These are phyloP conservation scores for Ryuthela nishihirai DNA, from an alignment of 2,888 invertebrate species.

Conservation along the genomic window DNA sequence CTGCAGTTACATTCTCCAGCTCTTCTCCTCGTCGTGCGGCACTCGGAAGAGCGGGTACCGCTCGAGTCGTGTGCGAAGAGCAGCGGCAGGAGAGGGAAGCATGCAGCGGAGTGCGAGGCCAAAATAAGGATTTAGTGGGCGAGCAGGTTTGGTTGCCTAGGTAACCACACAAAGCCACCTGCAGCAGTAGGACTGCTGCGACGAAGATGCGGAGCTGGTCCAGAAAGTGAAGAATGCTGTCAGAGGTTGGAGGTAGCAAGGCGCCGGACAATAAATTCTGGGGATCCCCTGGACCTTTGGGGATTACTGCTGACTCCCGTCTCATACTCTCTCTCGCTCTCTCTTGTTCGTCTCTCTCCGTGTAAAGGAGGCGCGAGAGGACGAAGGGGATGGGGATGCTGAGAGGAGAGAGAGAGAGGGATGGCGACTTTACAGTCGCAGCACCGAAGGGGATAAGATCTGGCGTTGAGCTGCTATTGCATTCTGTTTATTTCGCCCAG, in stretches of 20 bases:
- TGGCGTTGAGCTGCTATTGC: too few relatives aligned
- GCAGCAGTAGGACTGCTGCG: constrained; percentile 1
- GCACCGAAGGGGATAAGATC: too few relatives aligned
- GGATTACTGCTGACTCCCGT: too few relatives aligned
- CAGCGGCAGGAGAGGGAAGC: constrained; percentile 1
- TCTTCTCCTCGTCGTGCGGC: too few relatives aligned
- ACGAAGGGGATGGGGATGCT: constrained; percentile 1
- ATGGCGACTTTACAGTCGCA: too few relatives aligned
- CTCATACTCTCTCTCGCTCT: constrained; percentile 19
- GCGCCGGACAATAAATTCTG: constrained; percentile 35
- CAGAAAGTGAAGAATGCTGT: constrained; percentile 8
- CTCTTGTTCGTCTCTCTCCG: background rate
- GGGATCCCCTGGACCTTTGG: constrained; percentile 1
- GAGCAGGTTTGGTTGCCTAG: constrained; percentile 16
- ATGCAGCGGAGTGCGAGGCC: constrained; percentile 10
- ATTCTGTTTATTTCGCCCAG: too few relatives aligned
- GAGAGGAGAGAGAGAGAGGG: too few relatives aligned
- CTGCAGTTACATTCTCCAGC: background rate
- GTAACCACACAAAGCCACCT: constrained; percentile 15
- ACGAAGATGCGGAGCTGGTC: constrained; percentile 14
- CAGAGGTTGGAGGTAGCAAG: background rate
- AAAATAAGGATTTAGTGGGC: constrained; percentile 24
- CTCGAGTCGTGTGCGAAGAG: background rate
- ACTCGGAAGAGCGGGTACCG: background rate
- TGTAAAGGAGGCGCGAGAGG: background rate